phyloP scores from a whole-genome alignment of 2,888 invertebrate species.

The Sicus ferrugineus region DNA sequence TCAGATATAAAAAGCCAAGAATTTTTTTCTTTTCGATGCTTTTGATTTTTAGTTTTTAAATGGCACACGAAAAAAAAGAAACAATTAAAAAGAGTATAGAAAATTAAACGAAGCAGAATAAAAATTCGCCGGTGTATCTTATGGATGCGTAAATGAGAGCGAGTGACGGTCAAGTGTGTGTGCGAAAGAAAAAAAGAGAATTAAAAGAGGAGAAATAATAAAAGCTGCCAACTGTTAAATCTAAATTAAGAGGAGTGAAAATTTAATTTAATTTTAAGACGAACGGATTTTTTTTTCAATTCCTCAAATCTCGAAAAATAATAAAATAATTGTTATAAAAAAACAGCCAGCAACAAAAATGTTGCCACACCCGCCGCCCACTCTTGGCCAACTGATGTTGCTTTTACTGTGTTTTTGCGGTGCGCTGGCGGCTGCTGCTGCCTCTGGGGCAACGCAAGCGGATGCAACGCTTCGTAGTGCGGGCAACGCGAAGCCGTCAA shows the following conservation, averaged over 20 bases:
- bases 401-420: not conserved
- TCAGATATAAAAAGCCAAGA: not conserved
- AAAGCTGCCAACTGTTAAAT: not conserved
- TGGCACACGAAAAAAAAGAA: not conserved
- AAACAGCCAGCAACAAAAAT: conserved; percentile 29
- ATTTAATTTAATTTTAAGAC: not conserved
- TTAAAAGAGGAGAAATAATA: not conserved
- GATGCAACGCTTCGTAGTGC: not conserved
- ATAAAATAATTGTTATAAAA: conserved; percentile 21
- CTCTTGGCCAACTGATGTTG: conserved; percentile 9
- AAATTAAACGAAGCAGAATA: not conserved
- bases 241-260: no score
- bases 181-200: not conserved
- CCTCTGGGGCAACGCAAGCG: conserved; percentile 32
- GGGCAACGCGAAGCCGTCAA: conserved; percentile 43
- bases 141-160: not conserved
- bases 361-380: not conserved
- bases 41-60: not conserved
- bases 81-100: not conserved
- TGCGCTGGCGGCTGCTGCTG: conserved; percentile 34
- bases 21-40: not conserved
- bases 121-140: conserved; percentile 9
- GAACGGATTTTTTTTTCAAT: not conserved
- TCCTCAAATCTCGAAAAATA: not conserved
- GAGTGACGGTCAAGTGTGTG: conserved; percentile 29